Evolutionary conservation across 1,140 invertebrate species (phyloP).

Genomic region (Wiebesia pumilae): DNA sequence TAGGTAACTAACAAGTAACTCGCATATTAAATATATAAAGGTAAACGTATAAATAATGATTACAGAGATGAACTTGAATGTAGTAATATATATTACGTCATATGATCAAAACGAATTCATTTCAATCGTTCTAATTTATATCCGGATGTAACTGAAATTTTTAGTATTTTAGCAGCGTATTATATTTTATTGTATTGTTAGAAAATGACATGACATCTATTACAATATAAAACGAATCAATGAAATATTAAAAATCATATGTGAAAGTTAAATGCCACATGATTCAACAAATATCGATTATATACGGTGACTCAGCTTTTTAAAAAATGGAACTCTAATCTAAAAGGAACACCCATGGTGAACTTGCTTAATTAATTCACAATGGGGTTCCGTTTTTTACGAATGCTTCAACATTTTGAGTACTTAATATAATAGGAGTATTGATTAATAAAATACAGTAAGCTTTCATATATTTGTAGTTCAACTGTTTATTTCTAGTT

Average conservation of each 20-base stretch:
- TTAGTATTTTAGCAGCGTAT: neutral
- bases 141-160: neutral
- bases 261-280: slow-evolving; percentile 36
- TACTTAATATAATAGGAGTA: slow-evolving; percentile 41
- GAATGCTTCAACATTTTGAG: slow-evolving; percentile 34
- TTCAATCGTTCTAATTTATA: neutral
- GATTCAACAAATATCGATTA: slow-evolving; percentile 44
- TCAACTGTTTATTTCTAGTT: neutral
- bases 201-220: slow-evolving; percentile 22
- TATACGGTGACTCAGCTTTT: slow-evolving; percentile 25
- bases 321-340: neutral
- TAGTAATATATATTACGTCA: neutral
- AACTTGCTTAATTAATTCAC: slow-evolving; percentile 47
- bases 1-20: no score
- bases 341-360: slow-evolving; percentile 30
- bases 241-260: slow-evolving; percentile 35
- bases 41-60: no score
- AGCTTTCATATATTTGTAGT: slow-evolving; percentile 18
- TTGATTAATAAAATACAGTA: slow-evolving; percentile 10
- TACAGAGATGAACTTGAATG: no score
- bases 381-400: slow-evolving; percentile 39
- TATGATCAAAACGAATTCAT: neutral
- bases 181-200: neutral
- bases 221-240: slow-evolving; percentile 42
- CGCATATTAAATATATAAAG: no score